These are phyloP conservation scores for Ptyas mucosa DNA, from an alignment of 2,113 vertebrate genomes.

Conservation along the genomic window DNA sequence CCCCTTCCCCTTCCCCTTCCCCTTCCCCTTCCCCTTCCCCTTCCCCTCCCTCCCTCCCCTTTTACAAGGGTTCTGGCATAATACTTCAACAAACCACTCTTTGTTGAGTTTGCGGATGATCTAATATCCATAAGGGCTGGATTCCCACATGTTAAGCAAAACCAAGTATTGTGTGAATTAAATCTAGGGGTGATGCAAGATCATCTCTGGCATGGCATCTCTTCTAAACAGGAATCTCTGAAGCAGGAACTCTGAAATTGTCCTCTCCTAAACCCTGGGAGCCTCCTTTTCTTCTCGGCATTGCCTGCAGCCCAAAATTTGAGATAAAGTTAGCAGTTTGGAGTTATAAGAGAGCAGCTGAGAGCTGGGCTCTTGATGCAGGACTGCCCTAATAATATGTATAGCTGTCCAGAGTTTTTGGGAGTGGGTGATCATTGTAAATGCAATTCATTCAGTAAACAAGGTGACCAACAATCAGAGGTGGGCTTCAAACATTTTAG, in stretches of 20 bases:
- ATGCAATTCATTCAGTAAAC: neutral
- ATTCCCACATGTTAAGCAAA: neutral
- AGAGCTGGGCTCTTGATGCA: neutral
- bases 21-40: too few relatives aligned
- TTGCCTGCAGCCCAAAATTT: neutral
- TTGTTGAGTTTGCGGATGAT: neutral
- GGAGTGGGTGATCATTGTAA: neutral
- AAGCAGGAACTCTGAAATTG: neutral
- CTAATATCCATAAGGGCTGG: neutral
- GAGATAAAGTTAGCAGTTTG: neutral
- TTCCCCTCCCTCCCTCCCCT: neutral
- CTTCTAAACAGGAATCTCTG: neutral
- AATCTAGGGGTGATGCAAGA: neutral
- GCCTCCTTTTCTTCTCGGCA: neutral
- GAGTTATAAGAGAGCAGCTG: neutral
- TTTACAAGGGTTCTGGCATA: neutral
- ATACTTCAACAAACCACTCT: neutral
- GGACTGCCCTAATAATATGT: neutral
- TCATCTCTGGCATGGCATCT: fast-evolving
- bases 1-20: too few relatives aligned
- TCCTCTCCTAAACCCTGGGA: neutral
- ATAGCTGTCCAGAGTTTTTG: neutral
- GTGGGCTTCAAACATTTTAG: too few relatives aligned
- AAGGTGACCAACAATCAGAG: neutral
- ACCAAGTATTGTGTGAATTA: neutral